Base-by-base conservation (phyloP, 30 jellyfish, hydroid and myxozoan species). In the Chironex yamaguchii region DNA sequence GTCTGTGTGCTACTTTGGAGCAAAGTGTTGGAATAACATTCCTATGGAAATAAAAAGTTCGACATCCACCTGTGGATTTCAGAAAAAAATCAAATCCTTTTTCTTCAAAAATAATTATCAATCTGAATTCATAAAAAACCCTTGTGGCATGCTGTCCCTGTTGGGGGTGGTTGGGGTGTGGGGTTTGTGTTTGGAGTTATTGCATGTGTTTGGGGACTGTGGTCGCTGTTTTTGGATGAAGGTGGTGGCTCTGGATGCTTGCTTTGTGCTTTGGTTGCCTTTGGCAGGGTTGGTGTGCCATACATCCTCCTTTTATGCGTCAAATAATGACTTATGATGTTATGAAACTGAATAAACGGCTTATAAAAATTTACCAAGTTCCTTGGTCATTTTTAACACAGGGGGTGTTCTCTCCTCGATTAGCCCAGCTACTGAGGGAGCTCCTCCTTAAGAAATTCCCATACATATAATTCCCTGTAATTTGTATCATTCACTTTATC, bases 1-100 rank as follows among this genome's bases (percentile, higher is more conserved):
- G 52, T 80, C 91, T 9, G 91, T 80, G 82, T 71, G 72, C 26
- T 80, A 58, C 84, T 36, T 20, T 28, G 54, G 82, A 13, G 72
- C 91, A 29, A 80, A 80, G 21, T 80, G 85, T 50, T 80, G 91
- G 34, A 66, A 66, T 66, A 58, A 66, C 6, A 66, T 26, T 66
- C 53, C 79, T 3, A 6, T 66, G 53, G 63, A 66, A 6, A 66
- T 66, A 11, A 24, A 26, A 66, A 66, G 33, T 11, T 21, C 58
- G 29, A 28, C 11, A 20, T 6, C 79, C 29, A 58, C 58, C 3
- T n/a, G 67, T 66, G 64, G 64, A 6, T 66, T 66, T 24, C 3
- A 4, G 2, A 22, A 21, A 21, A 66, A 66, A 11, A 53, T 66
- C 66, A 66, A 66, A 27, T 20, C 64, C 33, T 66, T 66, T 27